These are phyloP conservation scores for Heliconius himera DNA, from an alignment of 1,140 invertebrate genomes.

Conservation along the genomic window DNA sequence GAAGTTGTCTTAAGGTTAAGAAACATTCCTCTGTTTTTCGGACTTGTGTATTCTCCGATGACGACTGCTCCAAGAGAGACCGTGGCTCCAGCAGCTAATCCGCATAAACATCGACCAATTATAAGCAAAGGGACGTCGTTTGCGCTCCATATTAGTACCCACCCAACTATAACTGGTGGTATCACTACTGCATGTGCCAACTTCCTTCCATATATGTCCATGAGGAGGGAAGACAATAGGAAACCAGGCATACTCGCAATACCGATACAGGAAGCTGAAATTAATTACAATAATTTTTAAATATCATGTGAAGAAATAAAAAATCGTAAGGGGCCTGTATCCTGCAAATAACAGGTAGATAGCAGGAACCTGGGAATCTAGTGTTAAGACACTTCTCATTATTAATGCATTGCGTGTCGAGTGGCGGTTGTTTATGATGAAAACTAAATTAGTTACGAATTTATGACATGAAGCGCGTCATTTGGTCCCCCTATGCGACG, in stretches of 20 bases:
- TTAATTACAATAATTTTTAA: background rate
- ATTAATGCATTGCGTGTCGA: no score
- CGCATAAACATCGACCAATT: conserved; percentile 55
- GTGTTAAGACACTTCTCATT: no score
- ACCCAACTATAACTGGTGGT: conserved; percentile 56
- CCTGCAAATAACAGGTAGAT: no score
- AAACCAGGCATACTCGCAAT: conserved; percentile 57
- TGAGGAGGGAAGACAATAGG: conserved; percentile 54
- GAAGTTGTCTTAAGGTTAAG: conserved; percentile 65
- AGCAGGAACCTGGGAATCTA: no score
- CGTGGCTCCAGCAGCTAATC: conserved; percentile 54
- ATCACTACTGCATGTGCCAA: conserved; percentile 49
- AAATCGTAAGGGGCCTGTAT: no score
- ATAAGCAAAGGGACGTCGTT: conserved; percentile 48
- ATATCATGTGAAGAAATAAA: no score
- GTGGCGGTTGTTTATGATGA: no score
- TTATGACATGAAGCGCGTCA: no score
- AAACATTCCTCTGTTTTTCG: conserved; percentile 63
- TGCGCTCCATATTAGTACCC: conserved; percentile 59
- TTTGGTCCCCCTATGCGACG: no score
- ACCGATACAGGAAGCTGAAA: conserved; percentile 64
- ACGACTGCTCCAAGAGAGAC: conserved; percentile 64
- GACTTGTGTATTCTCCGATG: conserved; percentile 67
- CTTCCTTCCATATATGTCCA: conserved; percentile 60
- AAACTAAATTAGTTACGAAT: no score